Evolutionary conservation across 1,140 invertebrate genomes (phyloP), one percentile per base, ranked within the genome.

Genomic region (Archivesica marissinica): DNA sequence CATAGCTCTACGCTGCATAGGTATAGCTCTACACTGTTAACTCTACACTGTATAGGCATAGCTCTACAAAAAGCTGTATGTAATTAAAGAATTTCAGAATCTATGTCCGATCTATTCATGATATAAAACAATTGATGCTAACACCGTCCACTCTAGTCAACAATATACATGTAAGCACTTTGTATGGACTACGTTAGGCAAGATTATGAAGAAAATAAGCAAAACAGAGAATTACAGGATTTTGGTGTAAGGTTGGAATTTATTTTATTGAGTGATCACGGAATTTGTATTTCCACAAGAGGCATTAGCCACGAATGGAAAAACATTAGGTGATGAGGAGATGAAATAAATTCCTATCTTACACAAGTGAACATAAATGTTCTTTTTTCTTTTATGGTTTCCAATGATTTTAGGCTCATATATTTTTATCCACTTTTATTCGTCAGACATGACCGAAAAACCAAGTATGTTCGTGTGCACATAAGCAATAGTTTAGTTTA

Each of bases 131-230:
- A n/a, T 23, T 52, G 23, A 52, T 23, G 23, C 17, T 7, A 47
- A 47, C 4, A 7, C 50, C 25, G 23, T 20, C 3, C 17, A 15
- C 17, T 15, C 25, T 15, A 52, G 17, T 23, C 50, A n/a, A 52
- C 4, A n/a, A n/a, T 52, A 20, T 52, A 64, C 30, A 64, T 7
- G 59, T 64, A 33, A 64, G 59, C 59, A 35, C 30, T 35, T 35
- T 64, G 38, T 17, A 64, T 64, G 59, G 59, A 64, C 59, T 64
- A 64, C 33, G 20, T 35, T 23, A 28, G 59, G 59, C 59, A 64
- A 64, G 59, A 64, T 25, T 28, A 59, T 30, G 28, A 35, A 64
- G 30, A 64, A 52, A 35, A 1, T 17, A 13, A 64, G 20, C 33
- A 35, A 64, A 13, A 28, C 54, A 59, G n/a, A n/a, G n/a, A n/a